Base-by-base conservation (phyloP, 30 jellyfish, hydroid and myxozoan genomes). In the Mastigias papua region DNA sequence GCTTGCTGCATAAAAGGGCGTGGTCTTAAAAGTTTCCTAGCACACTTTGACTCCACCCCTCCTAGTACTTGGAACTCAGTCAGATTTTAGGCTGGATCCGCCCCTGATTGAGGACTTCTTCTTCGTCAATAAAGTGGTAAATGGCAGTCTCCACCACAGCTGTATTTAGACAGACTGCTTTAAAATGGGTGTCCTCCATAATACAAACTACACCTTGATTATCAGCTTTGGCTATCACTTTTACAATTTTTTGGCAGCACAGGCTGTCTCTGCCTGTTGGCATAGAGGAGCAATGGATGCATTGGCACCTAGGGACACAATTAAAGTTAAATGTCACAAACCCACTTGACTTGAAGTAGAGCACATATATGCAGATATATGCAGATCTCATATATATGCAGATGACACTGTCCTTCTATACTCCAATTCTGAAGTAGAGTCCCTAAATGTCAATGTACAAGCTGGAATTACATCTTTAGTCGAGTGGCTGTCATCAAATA, bases 231-330 rank as follows among this genome's bases (percentile, higher is more conserved):
- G 33, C n/a, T 27, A 64, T 21, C 57, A 71, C 82, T 71, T 42
- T 34, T 1, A 71, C 25, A 1, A 71, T 34, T 33, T 71, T 65
- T 0, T 65, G 82, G 33, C 82, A 71, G 82, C 82, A 71, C 63
- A 71, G 34, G 82, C 82, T 33, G 33, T 71, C 82, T 28, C 82
- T 27, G 27, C 82, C 82, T 42, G 82, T 71, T 33, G 82, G 82
- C 82, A 71, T 71, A 0, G 42, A 30, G 29, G 26, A 19, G 42
- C 82, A 71, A 42, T 71, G 63, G 27, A n/a, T 28, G 27, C 64
- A 71, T 42, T 71, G 82, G 33, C 82, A 71, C 82, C 82, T 71
- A 65, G 60, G 16, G 16, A 46, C 8, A 16, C 8, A 6, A 16
- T 46, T 46, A 16, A 6, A 16, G 16, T 6, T 46, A 6, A 8